phyloP scores from a whole-genome alignment of 53 echinoderm and acorn worm genomes.

The Arbacia lixula region DNA sequence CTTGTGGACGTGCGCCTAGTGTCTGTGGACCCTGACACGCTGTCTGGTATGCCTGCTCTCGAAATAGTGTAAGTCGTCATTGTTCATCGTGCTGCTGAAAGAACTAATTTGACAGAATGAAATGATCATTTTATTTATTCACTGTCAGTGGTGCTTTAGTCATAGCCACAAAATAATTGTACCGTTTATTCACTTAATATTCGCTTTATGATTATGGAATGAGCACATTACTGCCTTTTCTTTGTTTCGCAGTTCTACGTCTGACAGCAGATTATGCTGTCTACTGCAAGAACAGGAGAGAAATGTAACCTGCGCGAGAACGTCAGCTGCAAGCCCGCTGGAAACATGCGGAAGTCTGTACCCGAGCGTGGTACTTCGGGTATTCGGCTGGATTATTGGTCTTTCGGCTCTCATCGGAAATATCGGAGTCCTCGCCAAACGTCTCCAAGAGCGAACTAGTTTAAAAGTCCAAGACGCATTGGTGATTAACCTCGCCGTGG shows the following conservation, averaged over 20 bases:
- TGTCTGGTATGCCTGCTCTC: background rate
- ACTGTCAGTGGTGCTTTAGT: no score
- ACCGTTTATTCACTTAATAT: no score
- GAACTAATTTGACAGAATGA: no score
- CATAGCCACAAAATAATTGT: no score
- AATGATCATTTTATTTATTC: no score
- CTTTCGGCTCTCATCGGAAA: constrained; percentile 5
- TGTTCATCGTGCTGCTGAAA: no score
- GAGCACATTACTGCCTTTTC: no score
- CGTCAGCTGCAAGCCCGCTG: background rate
- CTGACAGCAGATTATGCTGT: constrained; percentile 12
- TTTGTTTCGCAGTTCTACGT: constrained; percentile 13
- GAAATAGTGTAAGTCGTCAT: background rate
- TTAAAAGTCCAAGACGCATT: background rate
- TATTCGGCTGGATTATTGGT: background rate
- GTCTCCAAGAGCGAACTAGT: background rate
- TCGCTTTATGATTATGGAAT: no score
- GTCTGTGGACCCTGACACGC: background rate
- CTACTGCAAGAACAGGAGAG: background rate
- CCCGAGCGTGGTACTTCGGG: background rate
- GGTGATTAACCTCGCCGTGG: constrained; percentile 30
- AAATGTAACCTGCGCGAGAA: background rate
- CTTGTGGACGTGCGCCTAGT: background rate
- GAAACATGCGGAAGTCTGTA: background rate
- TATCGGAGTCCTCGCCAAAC: background rate